Conservation (phyloP, 1,140 invertebrate species). For the Cryptotermes secundus region DNA sequence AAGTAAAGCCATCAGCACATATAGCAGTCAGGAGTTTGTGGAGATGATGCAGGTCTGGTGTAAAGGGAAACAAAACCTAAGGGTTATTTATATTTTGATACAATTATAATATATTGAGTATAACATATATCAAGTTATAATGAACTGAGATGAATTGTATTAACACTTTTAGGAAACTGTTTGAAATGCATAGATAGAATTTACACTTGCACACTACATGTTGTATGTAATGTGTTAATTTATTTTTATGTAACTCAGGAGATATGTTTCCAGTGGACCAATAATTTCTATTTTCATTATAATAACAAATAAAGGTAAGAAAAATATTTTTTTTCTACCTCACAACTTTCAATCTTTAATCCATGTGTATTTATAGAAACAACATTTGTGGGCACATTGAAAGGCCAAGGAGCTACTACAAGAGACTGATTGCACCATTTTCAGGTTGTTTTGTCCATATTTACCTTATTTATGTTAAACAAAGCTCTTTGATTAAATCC, state of each 20-base stretch:
- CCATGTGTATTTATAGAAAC: too few species aligned
- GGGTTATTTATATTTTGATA: background rate
- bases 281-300: background rate
- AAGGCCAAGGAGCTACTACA: too few species aligned
- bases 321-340: background rate
- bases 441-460: too few species aligned
- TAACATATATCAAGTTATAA: background rate
- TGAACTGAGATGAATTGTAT: background rate
- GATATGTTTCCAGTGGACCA: background rate
- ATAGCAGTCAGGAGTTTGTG: background rate
- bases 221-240: background rate
- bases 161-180: background rate
- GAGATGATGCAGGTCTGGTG: background rate
- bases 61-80: background rate
- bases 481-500: too few species aligned
- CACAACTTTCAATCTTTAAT: too few species aligned
- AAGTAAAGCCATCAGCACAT: constrained; percentile 40
- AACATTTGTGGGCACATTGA: too few species aligned
- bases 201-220: background rate
- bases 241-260: background rate
- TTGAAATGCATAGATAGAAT: background rate
- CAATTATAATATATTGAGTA: background rate
- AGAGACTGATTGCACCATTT: too few species aligned
- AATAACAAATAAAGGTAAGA: background rate
- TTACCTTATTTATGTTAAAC: too few species aligned